Evolutionary conservation across 2,113 vertebrate genomes (phyloP).

Genomic region (Phrynocephalus versicolor): DNA sequence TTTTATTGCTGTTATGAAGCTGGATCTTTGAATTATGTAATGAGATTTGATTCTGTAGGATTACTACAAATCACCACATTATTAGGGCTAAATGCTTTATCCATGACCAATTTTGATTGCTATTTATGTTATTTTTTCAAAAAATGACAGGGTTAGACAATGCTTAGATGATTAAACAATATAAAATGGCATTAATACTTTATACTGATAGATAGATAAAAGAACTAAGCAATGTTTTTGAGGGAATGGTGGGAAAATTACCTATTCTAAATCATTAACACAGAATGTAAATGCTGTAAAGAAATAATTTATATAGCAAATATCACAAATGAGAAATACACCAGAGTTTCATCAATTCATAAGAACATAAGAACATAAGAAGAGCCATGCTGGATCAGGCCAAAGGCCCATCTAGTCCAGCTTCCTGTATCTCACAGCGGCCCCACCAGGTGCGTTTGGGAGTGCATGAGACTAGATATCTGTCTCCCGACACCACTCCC

Average conservation of each 20-base stretch:
- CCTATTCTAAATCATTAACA: not conserved
- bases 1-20: not conserved
- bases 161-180: conserved; percentile 1
- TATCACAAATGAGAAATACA: not conserved
- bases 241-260: not conserved
- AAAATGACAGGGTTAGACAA: not conserved
- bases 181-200: not conserved
- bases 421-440: too few species aligned
- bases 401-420: too few species aligned
- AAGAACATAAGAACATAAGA: too few species aligned
- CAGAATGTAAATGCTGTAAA: not conserved
- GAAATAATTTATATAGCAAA: not conserved
- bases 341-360: not conserved
- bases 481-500: too few species aligned
- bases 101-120: not conserved
- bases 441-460: too few species aligned
- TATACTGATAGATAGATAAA: conserved; percentile 4
- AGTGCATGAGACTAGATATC: too few species aligned
- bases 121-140: not conserved
- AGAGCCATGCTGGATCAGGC: too few species aligned
- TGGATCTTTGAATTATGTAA: not conserved
- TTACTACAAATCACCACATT: conserved; percentile 13
- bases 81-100: not conserved
- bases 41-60: not conserved
- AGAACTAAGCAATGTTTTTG: not conserved